Evolutionary conservation across 2,888 invertebrate genomes (phyloP).

Genomic region (Thymelicus lineola): DNA sequence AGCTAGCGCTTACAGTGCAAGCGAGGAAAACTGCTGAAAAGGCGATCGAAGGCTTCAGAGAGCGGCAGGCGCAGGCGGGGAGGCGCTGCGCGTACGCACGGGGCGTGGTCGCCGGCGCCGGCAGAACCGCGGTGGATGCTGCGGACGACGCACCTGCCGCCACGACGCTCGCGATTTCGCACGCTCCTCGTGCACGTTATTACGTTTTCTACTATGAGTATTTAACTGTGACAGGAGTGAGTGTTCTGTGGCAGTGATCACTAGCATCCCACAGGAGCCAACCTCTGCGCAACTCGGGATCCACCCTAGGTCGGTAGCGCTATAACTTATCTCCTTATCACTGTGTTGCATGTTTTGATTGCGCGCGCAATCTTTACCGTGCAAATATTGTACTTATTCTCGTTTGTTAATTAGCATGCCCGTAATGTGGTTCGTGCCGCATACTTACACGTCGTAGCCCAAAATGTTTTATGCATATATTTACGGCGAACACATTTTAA

Average conservation of each 20-base stretch:
- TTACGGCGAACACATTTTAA: not conserved
- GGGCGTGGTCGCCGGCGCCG: conserved; percentile 59
- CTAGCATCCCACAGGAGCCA: conserved; percentile 51
- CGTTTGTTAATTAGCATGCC: conserved; percentile 34
- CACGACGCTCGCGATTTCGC: conserved; percentile 43
- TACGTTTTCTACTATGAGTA: conserved; percentile 45
- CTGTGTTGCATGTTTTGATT: conserved; percentile 61
- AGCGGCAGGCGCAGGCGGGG: conserved; percentile 61
- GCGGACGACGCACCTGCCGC: conserved; percentile 74
- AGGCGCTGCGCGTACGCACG: conserved; percentile 73
- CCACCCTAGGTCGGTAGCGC: conserved; percentile 75
- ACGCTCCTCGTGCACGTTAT: conserved; percentile 49
- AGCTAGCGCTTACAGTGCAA: conserved; percentile 8
- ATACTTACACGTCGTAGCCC: conserved; percentile 27
- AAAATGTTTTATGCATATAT: not conserved
- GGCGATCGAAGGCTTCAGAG: conserved; percentile 62
- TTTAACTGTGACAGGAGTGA: conserved; percentile 68
- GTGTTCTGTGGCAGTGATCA: conserved; percentile 69
- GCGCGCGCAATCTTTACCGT: conserved; percentile 63
- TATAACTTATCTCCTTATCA: conserved; percentile 70
- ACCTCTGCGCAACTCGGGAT: conserved; percentile 64
- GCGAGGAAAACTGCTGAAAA: conserved; percentile 58
- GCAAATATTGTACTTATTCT: conserved; percentile 57
- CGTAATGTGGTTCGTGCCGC: conserved; percentile 30
- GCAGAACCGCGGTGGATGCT: conserved; percentile 78